Evolutionary conservation across 2,113 vertebrate species (phyloP).

Genomic region (Nothobranchius furzeri): DNA sequence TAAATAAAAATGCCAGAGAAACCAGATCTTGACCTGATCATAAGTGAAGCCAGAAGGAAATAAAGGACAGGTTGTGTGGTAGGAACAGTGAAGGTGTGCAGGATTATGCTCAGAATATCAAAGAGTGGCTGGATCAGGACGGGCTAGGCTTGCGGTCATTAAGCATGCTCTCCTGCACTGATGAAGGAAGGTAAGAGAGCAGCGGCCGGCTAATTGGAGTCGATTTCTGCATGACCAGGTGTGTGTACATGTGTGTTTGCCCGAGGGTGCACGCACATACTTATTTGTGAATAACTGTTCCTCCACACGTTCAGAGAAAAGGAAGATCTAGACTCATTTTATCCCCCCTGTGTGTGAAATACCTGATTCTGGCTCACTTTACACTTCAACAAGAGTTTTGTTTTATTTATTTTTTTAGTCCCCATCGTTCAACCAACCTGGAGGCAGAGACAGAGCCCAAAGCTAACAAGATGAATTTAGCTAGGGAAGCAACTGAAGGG

Average conservation of each 20-base stretch:
- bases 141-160: constrained; percentile 58
- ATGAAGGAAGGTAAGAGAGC: constrained; percentile 63
- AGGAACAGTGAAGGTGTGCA: constrained; percentile 38
- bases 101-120: constrained; percentile 69
- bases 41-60: constrained; percentile 9
- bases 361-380: constrained; percentile 46
- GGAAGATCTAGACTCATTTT: constrained; percentile 17
- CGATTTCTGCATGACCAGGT: constrained; percentile 59
- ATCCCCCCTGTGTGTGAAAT: constrained; percentile 23
- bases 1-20: neutral
- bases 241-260: constrained; percentile 18
- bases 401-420: constrained; percentile 28
- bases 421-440: constrained; percentile 54
- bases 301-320: neutral
- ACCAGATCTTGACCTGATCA: neutral
- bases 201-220: constrained; percentile 71
- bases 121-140: constrained; percentile 55
- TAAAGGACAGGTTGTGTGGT: constrained; percentile 13
- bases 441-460: constrained; percentile 46
- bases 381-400: constrained; percentile 40
- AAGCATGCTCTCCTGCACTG: constrained; percentile 59
- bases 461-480: constrained; percentile 69
- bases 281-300: constrained; percentile 8
- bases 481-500: constrained; percentile 62
- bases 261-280: neutral